phyloP scores from a whole-genome alignment of 2,797 vertebrate genomes.

The Malurus leucopterus region DNA sequence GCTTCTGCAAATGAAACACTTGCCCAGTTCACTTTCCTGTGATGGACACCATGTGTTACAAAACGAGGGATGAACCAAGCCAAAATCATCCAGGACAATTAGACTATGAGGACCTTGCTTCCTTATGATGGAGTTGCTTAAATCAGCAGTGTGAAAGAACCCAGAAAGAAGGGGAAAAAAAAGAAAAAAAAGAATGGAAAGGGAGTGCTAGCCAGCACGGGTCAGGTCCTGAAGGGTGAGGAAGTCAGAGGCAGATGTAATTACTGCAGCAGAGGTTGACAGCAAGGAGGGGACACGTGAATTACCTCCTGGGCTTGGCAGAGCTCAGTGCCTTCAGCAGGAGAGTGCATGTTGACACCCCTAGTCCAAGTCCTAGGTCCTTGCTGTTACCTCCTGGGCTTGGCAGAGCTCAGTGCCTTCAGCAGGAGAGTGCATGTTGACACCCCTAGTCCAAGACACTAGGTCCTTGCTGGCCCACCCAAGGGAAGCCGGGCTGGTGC shows the following conservation, averaged over 20 bases:
- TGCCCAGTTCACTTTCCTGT: fast-evolving
- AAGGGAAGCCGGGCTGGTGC: not conserved
- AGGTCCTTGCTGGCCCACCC: not conserved
- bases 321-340: not conserved
- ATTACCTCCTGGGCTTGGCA: not conserved
- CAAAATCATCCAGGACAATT: not conserved
- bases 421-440: not conserved
- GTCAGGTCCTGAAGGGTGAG: not conserved
- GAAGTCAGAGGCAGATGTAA: not conserved
- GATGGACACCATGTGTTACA: not conserved
- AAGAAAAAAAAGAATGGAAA: not conserved
- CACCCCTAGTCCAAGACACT: not conserved
- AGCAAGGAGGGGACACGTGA: not conserved
- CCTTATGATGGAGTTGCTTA: not conserved
- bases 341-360: not conserved
- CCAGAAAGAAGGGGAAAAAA: not conserved
- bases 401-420: not conserved
- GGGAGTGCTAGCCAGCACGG: fast-evolving
- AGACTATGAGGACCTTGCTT: not conserved
- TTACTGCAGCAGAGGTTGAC: not conserved
- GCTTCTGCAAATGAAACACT: not conserved
- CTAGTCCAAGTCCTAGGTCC: not conserved
- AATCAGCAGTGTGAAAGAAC: not conserved
- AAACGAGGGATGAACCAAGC: not conserved
- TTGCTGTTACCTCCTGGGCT: too few relatives aligned